Evolutionary conservation across 2,113 vertebrate genomes (phyloP).

Genomic region (Eulacestoma nigropectus): DNA sequence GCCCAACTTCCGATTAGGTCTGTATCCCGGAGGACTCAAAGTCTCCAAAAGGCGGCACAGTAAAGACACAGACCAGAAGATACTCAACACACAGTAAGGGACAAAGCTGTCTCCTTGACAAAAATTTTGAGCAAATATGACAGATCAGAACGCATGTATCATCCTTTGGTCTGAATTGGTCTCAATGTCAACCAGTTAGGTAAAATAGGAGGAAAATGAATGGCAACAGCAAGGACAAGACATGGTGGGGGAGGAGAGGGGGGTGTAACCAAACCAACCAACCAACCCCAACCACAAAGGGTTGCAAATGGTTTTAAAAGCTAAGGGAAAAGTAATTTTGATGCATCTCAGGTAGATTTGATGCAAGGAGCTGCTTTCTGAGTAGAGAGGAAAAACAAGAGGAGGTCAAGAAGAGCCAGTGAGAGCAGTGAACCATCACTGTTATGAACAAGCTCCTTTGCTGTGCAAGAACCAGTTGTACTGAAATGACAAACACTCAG

Average conservation of each 20-base stretch:
- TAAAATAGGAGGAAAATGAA: background rate
- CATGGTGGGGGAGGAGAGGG: accelerated
- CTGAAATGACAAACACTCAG: background rate
- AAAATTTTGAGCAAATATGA: background rate
- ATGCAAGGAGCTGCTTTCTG: background rate
- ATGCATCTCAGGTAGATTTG: background rate
- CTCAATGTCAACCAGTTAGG: background rate
- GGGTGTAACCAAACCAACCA: background rate
- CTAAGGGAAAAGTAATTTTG: background rate
- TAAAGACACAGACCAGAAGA: background rate
- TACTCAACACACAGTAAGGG: background rate
- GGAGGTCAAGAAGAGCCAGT: background rate
- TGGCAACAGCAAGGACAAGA: background rate
- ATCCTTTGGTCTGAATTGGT: background rate
- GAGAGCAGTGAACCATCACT: background rate
- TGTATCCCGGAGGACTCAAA: background rate
- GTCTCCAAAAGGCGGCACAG: background rate
- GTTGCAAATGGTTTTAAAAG: background rate
- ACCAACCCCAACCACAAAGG: background rate
- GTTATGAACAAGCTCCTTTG: accelerated
- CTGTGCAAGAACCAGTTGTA: background rate
- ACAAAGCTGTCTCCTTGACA: background rate
- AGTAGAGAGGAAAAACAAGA: background rate
- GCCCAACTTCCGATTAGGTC: background rate
- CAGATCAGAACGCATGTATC: background rate